These are phyloP conservation scores for Bambusicola thoracicus DNA, from an alignment of 2,113 vertebrate species.

Conservation along the genomic window DNA sequence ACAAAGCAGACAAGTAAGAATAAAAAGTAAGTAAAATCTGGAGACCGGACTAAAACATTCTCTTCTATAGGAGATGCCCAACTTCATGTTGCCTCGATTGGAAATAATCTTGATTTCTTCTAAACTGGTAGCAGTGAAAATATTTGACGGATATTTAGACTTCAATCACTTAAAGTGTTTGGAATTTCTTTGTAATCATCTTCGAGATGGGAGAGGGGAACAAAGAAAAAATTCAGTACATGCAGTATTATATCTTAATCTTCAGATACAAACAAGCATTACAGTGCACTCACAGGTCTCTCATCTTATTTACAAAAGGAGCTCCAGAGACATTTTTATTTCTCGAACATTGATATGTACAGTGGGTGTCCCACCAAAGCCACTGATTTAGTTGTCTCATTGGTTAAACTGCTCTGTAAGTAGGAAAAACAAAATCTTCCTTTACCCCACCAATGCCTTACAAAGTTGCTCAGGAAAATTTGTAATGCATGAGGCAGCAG, in stretches of 20 bases:
- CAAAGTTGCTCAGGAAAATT: constrained; percentile 12
- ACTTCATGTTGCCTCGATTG: neutral
- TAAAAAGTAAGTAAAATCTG: neutral
- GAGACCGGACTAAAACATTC: neutral
- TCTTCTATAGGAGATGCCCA: neutral
- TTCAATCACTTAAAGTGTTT: neutral
- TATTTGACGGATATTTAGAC: neutral
- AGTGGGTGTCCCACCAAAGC: neutral
- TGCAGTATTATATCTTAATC: neutral
- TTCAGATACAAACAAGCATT: neutral
- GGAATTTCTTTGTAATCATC: neutral
- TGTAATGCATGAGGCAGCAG: neutral
- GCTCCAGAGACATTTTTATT: neutral
- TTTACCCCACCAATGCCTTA: neutral
- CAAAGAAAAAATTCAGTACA: rapidly evolving
- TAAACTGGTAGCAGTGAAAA: neutral
- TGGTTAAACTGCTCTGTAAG: neutral
- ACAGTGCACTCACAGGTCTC: neutral
- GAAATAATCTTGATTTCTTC: neutral
- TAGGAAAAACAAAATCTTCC: constrained; percentile 10
- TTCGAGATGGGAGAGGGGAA: neutral
- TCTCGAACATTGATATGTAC: neutral
- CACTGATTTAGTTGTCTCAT: neutral
- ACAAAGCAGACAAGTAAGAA: neutral
- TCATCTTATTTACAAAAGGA: neutral